phyloP scores from a whole-genome alignment of 2,888 invertebrate species.

The Drosophila setosimentum region DNA sequence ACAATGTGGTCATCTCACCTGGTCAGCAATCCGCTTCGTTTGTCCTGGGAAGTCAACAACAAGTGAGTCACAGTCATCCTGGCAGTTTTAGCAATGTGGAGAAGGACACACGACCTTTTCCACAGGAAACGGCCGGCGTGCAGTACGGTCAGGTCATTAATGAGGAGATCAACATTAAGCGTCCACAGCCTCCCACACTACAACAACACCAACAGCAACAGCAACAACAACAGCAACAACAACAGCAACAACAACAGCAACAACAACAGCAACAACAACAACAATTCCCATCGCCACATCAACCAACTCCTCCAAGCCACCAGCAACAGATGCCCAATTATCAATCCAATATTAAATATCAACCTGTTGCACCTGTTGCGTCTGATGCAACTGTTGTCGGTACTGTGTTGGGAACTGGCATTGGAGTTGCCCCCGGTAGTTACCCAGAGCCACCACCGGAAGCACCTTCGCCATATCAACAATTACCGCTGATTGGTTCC shows the following conservation, averaged over 20 bases:
- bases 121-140: conserved; percentile 78
- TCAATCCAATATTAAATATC: conserved; percentile 61
- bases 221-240: background rate
- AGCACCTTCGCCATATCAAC: conserved; percentile 80
- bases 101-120: conserved; percentile 86
- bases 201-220: conserved; percentile 5
- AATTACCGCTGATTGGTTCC: conserved; percentile 75
- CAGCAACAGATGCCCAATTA: conserved; percentile 66
- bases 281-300: background rate
- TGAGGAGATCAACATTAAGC: conserved; percentile 77
- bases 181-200: conserved; percentile 41
- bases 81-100: conserved; percentile 86
- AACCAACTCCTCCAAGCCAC: conserved; percentile 27
- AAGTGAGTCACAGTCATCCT: conserved; percentile 85
- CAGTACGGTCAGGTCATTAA: conserved; percentile 83
- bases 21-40: conserved; percentile 89
- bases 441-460: conserved; percentile 71
- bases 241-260: accelerated
- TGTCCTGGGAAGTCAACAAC: conserved; percentile 88
- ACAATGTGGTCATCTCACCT: conserved; percentile 88
- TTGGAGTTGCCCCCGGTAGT: conserved; percentile 1
- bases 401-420: conserved; percentile 6
- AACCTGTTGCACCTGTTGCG: conserved; percentile 10
- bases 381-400: conserved; percentile 7
- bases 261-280: background rate